Evolutionary conservation across 2,888 invertebrate species (phyloP).

Genomic region (Dynastes grantii): DNA sequence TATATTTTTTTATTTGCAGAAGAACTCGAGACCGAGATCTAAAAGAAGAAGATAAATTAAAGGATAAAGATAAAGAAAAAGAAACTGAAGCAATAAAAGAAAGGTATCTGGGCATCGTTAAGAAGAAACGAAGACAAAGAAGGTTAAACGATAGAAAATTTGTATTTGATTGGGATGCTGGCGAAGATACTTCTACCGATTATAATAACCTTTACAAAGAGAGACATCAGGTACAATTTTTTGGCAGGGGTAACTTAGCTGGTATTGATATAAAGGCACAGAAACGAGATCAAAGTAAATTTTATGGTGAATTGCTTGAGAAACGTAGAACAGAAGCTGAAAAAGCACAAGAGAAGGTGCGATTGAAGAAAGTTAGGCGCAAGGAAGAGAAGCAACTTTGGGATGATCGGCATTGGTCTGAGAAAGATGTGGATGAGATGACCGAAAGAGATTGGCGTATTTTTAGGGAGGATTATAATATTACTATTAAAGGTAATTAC

Average conservation of each 20-base stretch:
- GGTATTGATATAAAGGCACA: slow-evolving; percentile 98
- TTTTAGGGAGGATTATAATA: slow-evolving; percentile 99
- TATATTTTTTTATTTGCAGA: slow-evolving; percentile 15
- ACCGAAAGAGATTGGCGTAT: slow-evolving; percentile 99
- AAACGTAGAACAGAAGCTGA: slow-evolving; percentile 96
- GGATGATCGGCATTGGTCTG: slow-evolving; percentile 99
- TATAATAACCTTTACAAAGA: slow-evolving; percentile 98
- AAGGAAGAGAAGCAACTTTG: slow-evolving; percentile 98
- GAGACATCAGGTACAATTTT: slow-evolving; percentile 97
- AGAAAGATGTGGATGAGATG: slow-evolving; percentile 96
- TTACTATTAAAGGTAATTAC: slow-evolving; percentile 88
- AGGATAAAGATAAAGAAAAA: slow-evolving; percentile 89
- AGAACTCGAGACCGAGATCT: slow-evolving; percentile 71
- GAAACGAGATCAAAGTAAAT: slow-evolving; percentile 95
- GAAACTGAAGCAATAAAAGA: slow-evolving; percentile 97
- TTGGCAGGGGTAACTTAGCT: slow-evolving; percentile 97
- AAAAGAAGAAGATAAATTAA: slow-evolving; percentile 73
- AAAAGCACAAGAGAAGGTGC: slow-evolving; percentile 95
- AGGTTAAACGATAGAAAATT: slow-evolving; percentile 98
- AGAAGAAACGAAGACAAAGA: slow-evolving; percentile 93
- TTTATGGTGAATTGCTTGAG: slow-evolving; percentile 96
- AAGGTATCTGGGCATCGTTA: slow-evolving; percentile 92
- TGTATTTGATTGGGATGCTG: slow-evolving; percentile 99
- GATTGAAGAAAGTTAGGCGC: slow-evolving; percentile 92
- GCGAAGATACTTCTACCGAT: slow-evolving; percentile 98